A percentile compares a stretch with the other conserved stretches of the same genome.
These are phyloP conservation scores for Pogonomyrmex californicus DNA, from an alignment of 1,140 invertebrate genomes.

Conservation along the genomic window DNA sequence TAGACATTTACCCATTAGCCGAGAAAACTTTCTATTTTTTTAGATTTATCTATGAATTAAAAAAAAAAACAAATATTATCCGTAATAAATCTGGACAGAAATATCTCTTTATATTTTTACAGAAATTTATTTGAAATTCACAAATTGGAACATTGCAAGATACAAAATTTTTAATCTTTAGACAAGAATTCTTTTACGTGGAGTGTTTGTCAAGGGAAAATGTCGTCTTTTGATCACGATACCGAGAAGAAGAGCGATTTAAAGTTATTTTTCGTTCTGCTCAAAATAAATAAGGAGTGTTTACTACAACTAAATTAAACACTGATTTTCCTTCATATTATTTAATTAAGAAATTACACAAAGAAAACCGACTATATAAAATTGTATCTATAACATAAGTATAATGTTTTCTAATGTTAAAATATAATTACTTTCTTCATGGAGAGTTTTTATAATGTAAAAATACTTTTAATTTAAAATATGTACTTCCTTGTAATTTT, in stretches of 20 bases:
- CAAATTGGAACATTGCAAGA: not conserved
- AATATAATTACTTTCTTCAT: not conserved
- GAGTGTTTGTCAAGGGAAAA: not conserved
- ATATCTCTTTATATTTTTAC: constrained; percentile 8
- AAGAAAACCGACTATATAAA: not conserved
- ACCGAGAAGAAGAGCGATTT: not conserved
- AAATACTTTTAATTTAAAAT: not conserved
- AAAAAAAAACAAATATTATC: not conserved
- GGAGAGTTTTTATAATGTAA: not conserved
- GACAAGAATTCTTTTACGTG: not conserved
- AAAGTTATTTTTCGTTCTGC: not conserved
- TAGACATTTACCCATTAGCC: not conserved
- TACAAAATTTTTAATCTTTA: not conserved
- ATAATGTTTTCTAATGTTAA: not conserved
- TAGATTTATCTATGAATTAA: not conserved
- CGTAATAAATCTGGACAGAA: not conserved
- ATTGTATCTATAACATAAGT: not conserved
- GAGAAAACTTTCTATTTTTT: not conserved
- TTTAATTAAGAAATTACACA: constrained; percentile 2
- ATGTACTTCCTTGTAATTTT: not conserved
- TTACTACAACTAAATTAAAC: not conserved
- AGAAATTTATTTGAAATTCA: constrained; percentile 10
- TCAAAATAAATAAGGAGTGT: not conserved
- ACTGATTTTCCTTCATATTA: not conserved
- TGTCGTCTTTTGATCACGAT: not conserved